Conservation (phyloP, 2,797 vertebrate species). For the Furcifer pardalis region DNA sequence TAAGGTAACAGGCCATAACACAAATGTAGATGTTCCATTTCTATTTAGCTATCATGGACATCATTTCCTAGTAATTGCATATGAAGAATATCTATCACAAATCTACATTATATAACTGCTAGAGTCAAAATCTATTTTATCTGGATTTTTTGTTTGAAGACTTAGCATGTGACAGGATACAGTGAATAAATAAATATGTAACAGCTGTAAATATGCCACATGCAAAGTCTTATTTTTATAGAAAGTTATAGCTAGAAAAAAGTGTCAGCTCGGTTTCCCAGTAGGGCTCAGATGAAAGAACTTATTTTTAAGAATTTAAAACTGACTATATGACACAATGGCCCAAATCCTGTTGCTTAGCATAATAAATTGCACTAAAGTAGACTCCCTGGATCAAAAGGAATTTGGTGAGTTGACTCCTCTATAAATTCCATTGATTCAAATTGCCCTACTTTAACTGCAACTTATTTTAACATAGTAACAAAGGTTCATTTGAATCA, state of each 20-base stretch:
- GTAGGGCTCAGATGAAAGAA: background rate
- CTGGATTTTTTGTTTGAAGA: constrained; percentile 1
- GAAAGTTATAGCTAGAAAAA: background rate
- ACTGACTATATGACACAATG: no score
- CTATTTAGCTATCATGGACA: constrained; percentile 1
- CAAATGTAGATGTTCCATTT: accelerated
- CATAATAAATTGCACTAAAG: no score
- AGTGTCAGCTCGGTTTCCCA: background rate
- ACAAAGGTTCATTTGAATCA: no score
- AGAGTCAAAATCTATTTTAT: background rate
- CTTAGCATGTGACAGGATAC: constrained; percentile 1
- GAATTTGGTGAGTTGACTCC: no score
- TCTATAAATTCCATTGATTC: no score
- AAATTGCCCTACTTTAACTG: no score
- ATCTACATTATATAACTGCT: background rate
- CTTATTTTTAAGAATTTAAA: accelerated
- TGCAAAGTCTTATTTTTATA: constrained; percentile 13
- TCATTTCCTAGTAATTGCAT: background rate
- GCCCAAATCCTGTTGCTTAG: no score
- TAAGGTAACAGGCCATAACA: background rate
- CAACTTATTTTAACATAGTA: no score
- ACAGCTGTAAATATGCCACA: background rate
- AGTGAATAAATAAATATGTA: constrained; percentile 36
- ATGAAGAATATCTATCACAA: background rate
- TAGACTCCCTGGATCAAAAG: no score